These are phyloP conservation scores for Python bivittatus DNA, from an alignment of 2,113 vertebrate genomes.

Conservation along the genomic window DNA sequence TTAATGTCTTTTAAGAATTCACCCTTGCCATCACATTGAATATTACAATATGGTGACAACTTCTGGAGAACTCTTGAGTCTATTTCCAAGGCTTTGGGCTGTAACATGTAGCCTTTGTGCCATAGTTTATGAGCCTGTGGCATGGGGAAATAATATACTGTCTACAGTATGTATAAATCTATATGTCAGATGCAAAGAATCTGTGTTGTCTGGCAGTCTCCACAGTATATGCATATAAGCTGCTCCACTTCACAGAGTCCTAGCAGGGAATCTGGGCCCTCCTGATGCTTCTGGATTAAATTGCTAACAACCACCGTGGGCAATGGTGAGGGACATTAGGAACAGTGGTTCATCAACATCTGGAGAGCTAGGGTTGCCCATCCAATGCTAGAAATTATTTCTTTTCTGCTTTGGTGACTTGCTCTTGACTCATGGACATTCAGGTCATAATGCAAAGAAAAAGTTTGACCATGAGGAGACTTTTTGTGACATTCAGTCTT, in stretches of 20 bases:
- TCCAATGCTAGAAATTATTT: background rate
- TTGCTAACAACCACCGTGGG: background rate
- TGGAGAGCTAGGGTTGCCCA: background rate
- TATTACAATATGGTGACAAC: background rate
- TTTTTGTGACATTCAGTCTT: constrained; percentile 5
- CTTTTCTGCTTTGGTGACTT: background rate
- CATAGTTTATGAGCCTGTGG: background rate
- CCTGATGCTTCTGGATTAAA: background rate
- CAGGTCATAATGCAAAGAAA: background rate
- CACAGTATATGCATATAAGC: background rate
- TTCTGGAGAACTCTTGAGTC: background rate
- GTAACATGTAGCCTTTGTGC: background rate
- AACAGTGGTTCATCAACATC: background rate
- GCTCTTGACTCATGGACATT: background rate
- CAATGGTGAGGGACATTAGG: background rate
- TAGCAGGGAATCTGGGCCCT: background rate
- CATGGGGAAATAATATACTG: background rate
- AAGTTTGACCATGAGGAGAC: background rate
- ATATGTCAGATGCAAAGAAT: background rate
- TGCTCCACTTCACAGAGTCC: background rate
- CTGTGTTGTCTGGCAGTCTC: background rate
- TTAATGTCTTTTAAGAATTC: background rate
- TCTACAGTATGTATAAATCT: background rate
- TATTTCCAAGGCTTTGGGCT: background rate
- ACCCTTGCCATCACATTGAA: background rate